A percentile compares a stretch with the other conserved stretches of the same genome.
These are phyloP conservation scores for Aurelia coerulea DNA, from an alignment of 30 jellyfish, hydroid and myxozoan species.

Conservation along the genomic window DNA sequence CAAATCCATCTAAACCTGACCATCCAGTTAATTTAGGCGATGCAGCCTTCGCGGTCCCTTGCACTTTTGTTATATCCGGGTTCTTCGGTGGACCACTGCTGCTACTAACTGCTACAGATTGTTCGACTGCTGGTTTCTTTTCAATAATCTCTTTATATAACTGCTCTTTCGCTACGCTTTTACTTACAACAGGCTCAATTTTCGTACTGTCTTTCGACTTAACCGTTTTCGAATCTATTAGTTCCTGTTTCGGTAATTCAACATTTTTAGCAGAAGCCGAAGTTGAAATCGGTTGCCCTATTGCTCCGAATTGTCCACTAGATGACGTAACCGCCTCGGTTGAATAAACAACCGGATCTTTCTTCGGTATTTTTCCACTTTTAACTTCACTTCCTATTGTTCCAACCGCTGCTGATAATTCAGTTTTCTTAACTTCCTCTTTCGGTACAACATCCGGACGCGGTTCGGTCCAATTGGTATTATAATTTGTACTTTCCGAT, in stretches of 20 bases:
- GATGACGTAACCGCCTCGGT: not conserved
- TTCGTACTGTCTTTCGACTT: not conserved
- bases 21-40: constrained; percentile 89
- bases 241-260: not conserved
- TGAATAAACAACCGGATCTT: constrained; percentile 9
- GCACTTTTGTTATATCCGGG: constrained; percentile 11
- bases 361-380: constrained; percentile 66
- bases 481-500: constrained; percentile 24
- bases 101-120: constrained; percentile 1
- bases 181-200: not conserved
- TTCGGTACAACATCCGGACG: not conserved
- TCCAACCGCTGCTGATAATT: constrained; percentile 22
- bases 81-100: constrained; percentile 21
- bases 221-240: not conserved
- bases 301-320: constrained; percentile 73
- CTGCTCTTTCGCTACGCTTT: constrained; percentile 22
- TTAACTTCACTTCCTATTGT: constrained; percentile 69
- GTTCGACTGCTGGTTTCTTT: constrained; percentile 7
- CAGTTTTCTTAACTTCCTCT: constrained; percentile 15
- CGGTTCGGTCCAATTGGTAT: constrained; percentile 46
- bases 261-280: not conserved
- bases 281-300: constrained; percentile 54
- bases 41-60: constrained; percentile 30
- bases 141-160: constrained; percentile 45
- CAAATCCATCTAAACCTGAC: constrained; percentile 97